These are phyloP conservation scores for Oryzias curvinotus DNA, from an alignment of 2,113 vertebrate genomes.

Conservation along the genomic window DNA sequence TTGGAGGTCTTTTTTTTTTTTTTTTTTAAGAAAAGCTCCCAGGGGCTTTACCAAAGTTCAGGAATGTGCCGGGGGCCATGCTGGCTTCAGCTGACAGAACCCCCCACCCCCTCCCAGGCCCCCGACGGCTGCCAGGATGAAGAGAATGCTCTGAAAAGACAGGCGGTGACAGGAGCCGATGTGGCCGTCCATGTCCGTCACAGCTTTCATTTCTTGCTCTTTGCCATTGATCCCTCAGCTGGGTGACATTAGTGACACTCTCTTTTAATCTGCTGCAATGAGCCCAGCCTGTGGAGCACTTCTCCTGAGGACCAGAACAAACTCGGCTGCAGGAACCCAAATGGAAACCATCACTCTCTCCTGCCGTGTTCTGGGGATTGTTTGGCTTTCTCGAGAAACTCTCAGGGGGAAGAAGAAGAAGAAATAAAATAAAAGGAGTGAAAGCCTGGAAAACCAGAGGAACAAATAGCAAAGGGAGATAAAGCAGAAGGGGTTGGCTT, in stretches of 20 bases:
- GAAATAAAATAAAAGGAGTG: background rate
- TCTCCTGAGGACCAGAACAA: slow-evolving; percentile 53
- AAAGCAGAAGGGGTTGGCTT: background rate
- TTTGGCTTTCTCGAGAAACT: slow-evolving; percentile 38
- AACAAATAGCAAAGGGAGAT: slow-evolving; percentile 26
- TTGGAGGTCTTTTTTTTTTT: slow-evolving; percentile 7
- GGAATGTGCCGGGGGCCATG: slow-evolving; percentile 21
- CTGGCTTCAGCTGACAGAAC: slow-evolving; percentile 51
- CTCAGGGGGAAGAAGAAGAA: background rate
- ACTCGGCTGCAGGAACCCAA: slow-evolving; percentile 30
- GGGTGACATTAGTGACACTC: slow-evolving; percentile 64
- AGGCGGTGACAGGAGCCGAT: slow-evolving; percentile 66
- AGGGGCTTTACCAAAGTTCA: slow-evolving; percentile 43
- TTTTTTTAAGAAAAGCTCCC: slow-evolving; percentile 36
- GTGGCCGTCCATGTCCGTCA: slow-evolving; percentile 64
- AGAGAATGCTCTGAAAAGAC: slow-evolving; percentile 44
- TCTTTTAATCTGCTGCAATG: slow-evolving; percentile 73
- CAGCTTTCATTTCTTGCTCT: slow-evolving; percentile 70
- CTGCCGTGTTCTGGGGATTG: slow-evolving; percentile 21
- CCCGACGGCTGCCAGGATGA: slow-evolving; percentile 57
- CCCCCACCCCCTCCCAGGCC: slow-evolving; percentile 41
- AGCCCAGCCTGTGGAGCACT: slow-evolving; percentile 56
- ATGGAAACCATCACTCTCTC: slow-evolving; percentile 52
- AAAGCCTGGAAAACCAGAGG: slow-evolving; percentile 3
- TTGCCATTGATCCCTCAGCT: slow-evolving; percentile 57